Evolutionary conservation across 2,888 invertebrate genomes (phyloP).

Genomic region (Meiosimyza platycephala): DNA sequence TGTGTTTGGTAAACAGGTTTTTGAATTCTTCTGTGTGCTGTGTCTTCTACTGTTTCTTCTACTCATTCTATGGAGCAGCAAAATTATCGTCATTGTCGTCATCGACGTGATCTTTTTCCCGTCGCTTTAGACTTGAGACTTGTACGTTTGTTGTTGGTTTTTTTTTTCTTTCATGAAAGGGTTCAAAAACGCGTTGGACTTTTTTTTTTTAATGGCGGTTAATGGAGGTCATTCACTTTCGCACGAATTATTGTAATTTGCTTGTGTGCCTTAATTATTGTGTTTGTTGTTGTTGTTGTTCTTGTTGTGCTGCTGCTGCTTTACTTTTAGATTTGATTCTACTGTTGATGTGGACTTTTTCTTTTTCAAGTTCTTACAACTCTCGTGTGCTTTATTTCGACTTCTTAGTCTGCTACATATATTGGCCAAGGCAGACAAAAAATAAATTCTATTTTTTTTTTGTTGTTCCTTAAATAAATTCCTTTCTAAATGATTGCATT

Average conservation of each 20-base stretch:
- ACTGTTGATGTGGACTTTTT: neutral
- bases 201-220: constrained; percentile 63
- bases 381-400: too few relatives aligned
- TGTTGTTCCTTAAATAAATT: too few relatives aligned
- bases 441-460: too few relatives aligned
- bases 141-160: constrained; percentile 20
- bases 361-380: too few relatives aligned
- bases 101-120: neutral
- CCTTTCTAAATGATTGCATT: too few relatives aligned
- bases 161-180: constrained; percentile 6
- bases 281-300: neutral
- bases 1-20: constrained; percentile 27
- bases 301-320: neutral
- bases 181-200: constrained; percentile 14
- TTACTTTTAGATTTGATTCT: neutral
- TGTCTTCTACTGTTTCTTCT: constrained; percentile 24
- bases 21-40: constrained; percentile 1
- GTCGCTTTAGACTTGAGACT: constrained; percentile 27
- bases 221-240: constrained; percentile 68
- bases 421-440: too few relatives aligned
- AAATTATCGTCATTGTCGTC: constrained; percentile 1
- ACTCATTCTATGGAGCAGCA: neutral
- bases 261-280: constrained; percentile 17
- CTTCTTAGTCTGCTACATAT: too few relatives aligned
- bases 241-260: constrained; percentile 64